Base-by-base conservation (phyloP, 1,140 invertebrate species). In the Drosophila tristis region DNA sequence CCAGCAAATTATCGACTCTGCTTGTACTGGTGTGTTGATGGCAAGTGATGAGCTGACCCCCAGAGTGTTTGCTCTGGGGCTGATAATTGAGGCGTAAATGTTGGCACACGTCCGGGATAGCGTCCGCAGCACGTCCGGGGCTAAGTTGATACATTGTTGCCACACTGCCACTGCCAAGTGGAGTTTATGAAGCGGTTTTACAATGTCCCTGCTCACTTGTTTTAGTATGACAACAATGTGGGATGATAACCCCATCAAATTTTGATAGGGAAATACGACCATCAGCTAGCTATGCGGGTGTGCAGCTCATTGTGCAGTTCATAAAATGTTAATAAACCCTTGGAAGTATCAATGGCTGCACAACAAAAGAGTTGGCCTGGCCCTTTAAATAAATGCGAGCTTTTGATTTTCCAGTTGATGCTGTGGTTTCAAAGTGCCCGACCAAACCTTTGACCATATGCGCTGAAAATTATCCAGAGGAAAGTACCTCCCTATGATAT, bases 61-160 rank as follows among this genome's bases (percentile, higher is more conserved):
- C 70, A 48, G 47, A 60, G 58, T 72, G 50, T 73, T 68, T 78
- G 62, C 58, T 42, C n/a, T 66, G 65, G 63, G 51, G 60, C 65
- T 81, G 78, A 89, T 86, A 86, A 86, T 87, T 87, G 82, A 87
- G 82, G 62, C 82, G 75, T 87, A 87, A 87, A 87, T 89, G 84
- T 82, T 55, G 74, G 61, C 82, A 82, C 84, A 89, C 82, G 82
- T 89, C 70, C 81, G 66, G 39, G 54, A 11, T 47, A 23, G 23
- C 29, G 66, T 48, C 43, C 50, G 51, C 31, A 47, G 45, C 35
- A 20, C 68, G 45, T 70, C 54, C 47, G 51, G 25, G 43, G 6
- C 51, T 44, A 57, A 57, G 48, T 64, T 39, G 58, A 56, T 61
- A 85, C 80, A 70, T 80, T 80, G 66, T 74, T 60, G 59, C 57